phyloP scores from a whole-genome alignment of 2,888 invertebrate genomes.

The Acleris cristana region DNA sequence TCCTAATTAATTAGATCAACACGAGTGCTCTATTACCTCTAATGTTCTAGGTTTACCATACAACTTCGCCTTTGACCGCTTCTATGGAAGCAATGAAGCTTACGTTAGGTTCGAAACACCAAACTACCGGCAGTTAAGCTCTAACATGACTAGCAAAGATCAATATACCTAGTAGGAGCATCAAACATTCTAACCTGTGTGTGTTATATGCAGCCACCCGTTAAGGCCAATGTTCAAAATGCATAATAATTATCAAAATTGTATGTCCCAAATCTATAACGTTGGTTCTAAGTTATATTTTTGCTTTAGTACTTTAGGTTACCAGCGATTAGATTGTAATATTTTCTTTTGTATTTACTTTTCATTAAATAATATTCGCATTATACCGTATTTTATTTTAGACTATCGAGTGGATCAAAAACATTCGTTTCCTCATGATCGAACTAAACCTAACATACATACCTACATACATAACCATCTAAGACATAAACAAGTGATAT shows the following conservation, averaged over 20 bases:
- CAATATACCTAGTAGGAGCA: background rate
- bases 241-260: too few species aligned
- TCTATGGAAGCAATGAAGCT: slow-evolving; percentile 3
- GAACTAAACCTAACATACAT: background rate
- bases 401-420: too few species aligned
- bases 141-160: background rate
- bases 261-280: too few species aligned
- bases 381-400: too few species aligned
- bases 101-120: slow-evolving; percentile 1
- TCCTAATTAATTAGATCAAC: background rate
- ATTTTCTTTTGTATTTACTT: too few species aligned
- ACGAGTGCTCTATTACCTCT: background rate
- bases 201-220: too few species aligned
- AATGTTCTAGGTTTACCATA: background rate
- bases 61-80: slow-evolving; percentile 6
- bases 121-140: background rate
- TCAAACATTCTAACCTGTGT: background rate
- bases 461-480: background rate
- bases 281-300: too few species aligned
- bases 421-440: too few species aligned
- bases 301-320: too few species aligned
- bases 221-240: too few species aligned
- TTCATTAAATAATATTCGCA: too few species aligned
- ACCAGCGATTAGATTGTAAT: too few species aligned
- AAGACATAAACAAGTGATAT: slow-evolving; percentile 4